phyloP scores from a whole-genome alignment of 2,113 vertebrate genomes.

The Ochotona princeps region DNA sequence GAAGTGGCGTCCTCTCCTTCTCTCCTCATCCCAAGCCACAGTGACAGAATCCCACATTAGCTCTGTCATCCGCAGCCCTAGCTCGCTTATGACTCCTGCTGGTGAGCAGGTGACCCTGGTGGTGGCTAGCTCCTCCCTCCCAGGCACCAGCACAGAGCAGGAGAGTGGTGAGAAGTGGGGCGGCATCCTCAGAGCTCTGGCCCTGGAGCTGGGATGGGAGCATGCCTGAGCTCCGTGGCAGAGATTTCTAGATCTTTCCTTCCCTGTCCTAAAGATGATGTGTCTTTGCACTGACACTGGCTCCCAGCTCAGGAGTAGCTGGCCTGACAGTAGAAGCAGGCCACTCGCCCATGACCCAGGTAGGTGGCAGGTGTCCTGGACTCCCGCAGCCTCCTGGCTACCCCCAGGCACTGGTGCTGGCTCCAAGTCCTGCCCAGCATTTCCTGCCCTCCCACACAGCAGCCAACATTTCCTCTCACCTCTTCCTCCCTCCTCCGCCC shows the following conservation, averaged over 20 bases:
- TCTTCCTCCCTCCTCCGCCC: neutral
- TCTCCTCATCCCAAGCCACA: neutral
- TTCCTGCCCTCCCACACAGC: conserved; percentile 30
- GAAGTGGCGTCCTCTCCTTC: neutral
- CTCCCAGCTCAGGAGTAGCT: neutral
- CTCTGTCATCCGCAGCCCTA: conserved; percentile 60
- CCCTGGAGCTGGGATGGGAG: accelerated
- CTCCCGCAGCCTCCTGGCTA: neutral
- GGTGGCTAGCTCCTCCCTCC: conserved; percentile 53
- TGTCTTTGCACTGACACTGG: neutral
- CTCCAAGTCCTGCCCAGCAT: neutral
- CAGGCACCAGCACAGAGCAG: neutral
- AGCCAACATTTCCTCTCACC: neutral
- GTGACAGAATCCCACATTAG: conserved; percentile 65
- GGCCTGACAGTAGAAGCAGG: accelerated
- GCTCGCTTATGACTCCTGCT: conserved; percentile 44
- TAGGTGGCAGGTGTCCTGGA: too few relatives aligned
- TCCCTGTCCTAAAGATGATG: neutral
- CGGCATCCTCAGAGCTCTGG: neutral
- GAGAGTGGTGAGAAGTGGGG: neutral
- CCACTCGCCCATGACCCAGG: neutral
- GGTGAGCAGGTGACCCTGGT: conserved; percentile 51
- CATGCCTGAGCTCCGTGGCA: neutral
- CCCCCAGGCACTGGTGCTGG: neutral
- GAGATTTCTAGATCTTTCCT: neutral